phyloP scores from a whole-genome alignment of 2,797 vertebrate species.

The Cynodonichthys magdalenae region DNA sequence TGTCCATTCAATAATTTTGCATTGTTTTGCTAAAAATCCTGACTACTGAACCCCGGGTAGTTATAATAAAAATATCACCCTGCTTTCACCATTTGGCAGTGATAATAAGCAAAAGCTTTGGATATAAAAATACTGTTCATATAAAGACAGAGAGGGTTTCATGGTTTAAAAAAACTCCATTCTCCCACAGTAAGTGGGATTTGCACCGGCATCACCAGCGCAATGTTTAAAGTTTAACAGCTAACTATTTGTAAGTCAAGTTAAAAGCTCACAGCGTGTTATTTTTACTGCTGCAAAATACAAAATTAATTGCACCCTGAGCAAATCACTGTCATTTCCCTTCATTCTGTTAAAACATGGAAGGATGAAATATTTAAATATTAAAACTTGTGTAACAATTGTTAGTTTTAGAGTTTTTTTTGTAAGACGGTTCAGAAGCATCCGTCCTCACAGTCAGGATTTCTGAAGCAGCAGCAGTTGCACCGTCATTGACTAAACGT shows the following conservation, averaged over 20 bases:
- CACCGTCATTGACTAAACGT: constrained; percentile 68
- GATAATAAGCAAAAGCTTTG: background rate
- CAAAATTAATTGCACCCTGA: background rate
- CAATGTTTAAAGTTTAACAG: background rate
- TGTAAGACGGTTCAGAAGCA: constrained; percentile 31
- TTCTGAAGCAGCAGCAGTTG: constrained; percentile 53
- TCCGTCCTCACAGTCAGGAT: constrained; percentile 42
- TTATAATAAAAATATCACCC: too few relatives aligned
- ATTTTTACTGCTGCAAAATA: background rate
- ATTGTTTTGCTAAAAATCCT: too few relatives aligned
- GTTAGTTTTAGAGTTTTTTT: constrained; percentile 16
- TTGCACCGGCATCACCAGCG: background rate
- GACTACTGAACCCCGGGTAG: too few relatives aligned
- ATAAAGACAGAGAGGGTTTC: background rate
- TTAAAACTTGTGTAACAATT: background rate
- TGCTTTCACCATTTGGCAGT: too few relatives aligned
- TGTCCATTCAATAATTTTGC: too few relatives aligned
- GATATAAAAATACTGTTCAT: background rate
- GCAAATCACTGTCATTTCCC: background rate
- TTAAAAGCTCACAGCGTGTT: background rate
- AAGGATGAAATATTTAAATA: background rate
- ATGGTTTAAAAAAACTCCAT: background rate
- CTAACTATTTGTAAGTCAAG: background rate
- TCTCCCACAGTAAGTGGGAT: background rate
- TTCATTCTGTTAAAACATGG: background rate